Conservation (phyloP, 1,140 invertebrate genomes). For the Philopotamus ludificatus region DNA sequence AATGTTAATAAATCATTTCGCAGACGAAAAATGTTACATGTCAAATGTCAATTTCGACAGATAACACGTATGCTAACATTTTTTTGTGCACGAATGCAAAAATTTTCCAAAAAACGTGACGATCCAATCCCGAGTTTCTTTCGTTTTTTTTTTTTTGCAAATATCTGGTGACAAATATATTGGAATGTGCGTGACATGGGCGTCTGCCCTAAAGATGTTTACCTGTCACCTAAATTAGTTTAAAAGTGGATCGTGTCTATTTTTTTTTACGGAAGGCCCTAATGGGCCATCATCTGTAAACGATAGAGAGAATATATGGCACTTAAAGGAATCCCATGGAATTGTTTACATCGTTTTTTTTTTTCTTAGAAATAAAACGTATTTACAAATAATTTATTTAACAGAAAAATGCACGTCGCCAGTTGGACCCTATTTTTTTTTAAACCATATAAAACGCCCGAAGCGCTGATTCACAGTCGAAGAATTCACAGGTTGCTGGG, state of each 20-base stretch:
- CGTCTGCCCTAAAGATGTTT: background rate
- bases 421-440: too few relatives aligned
- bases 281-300: constrained; percentile 27
- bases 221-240: constrained; percentile 25
- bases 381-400: too few relatives aligned
- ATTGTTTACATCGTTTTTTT: too few relatives aligned
- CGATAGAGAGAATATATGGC: constrained; percentile 10
- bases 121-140: too few relatives aligned
- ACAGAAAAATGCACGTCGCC: too few relatives aligned
- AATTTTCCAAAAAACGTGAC: too few relatives aligned
- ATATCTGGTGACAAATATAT: constrained; percentile 1
- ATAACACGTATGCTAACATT: background rate
- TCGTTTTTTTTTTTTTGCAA: constrained; percentile 12
- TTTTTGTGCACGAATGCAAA: background rate
- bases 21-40: background rate
- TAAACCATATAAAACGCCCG: too few relatives aligned
- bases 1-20: background rate
- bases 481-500: too few relatives aligned
- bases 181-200: constrained; percentile 6
- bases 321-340: background rate
- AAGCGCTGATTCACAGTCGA: too few relatives aligned
- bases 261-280: constrained; percentile 19
- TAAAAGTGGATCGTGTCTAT: constrained; percentile 6
- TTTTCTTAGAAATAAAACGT: too few relatives aligned
- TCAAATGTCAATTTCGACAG: constrained; percentile 2